phyloP scores from a whole-genome alignment of 2,888 invertebrate species.

The Antheraea yamamai region DNA sequence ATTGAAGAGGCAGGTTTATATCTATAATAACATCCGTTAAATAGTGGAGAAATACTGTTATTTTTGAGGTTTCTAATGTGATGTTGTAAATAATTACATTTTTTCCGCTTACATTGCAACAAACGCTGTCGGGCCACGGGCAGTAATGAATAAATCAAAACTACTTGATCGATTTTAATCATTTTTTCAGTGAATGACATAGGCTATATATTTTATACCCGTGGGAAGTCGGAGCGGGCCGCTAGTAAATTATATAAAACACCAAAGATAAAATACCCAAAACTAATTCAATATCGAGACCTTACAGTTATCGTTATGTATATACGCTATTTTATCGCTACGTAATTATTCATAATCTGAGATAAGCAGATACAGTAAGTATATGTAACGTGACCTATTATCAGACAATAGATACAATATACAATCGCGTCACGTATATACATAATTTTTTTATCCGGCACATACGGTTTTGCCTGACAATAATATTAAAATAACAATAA shows the following conservation, averaged over 20 bases:
- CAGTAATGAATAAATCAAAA: too few species aligned
- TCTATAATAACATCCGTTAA: too few species aligned
- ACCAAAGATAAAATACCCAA: not conserved
- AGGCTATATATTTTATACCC: too few species aligned
- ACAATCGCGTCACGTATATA: not conserved
- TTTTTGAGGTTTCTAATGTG: too few species aligned
- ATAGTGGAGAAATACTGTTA: too few species aligned
- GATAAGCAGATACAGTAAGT: slow-evolving; percentile 15
- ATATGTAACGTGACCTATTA: slow-evolving; percentile 11
- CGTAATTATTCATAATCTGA: slow-evolving; percentile 20
- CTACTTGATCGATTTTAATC: too few species aligned
- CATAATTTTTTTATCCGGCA: not conserved
- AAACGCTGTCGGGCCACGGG: too few species aligned
- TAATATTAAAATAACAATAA: not conserved
- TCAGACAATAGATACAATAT: not conserved
- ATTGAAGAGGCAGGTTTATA: too few species aligned
- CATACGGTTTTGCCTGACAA: not conserved
- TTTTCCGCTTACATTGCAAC: too few species aligned
- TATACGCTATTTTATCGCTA: slow-evolving; percentile 16
- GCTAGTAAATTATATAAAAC: not conserved
- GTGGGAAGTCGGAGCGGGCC: too few species aligned
- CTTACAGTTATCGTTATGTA: not conserved
- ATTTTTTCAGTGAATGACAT: too few species aligned
- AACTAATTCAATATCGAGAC: not conserved
- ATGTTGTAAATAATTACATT: too few species aligned